These are phyloP conservation scores for Norana najaformis DNA, from an alignment of 2,888 invertebrate species.

Conservation along the genomic window DNA sequence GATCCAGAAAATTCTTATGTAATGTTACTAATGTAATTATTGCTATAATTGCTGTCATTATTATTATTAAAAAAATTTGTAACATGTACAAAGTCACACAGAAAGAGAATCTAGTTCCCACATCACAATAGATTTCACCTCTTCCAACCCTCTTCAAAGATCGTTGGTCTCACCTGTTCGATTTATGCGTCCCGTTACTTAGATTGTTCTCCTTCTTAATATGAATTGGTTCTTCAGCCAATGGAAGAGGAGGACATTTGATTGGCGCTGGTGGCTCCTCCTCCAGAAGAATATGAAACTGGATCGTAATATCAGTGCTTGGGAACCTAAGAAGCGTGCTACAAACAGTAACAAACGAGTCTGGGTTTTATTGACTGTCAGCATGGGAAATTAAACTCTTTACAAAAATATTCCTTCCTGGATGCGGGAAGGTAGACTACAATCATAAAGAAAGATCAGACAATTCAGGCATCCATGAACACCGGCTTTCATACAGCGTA, in stretches of 20 bases:
- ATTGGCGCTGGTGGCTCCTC: slow-evolving; percentile 51
- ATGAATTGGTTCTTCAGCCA: neutral
- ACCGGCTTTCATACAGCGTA: neutral
- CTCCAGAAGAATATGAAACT: slow-evolving; percentile 88
- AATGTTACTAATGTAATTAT: too few relatives aligned
- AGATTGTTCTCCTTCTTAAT: neutral
- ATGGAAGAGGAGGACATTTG: slow-evolving; percentile 15
- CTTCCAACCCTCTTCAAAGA: neutral
- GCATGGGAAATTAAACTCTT: neutral
- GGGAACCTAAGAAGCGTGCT: slow-evolving; percentile 78
- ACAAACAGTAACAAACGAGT: neutral
- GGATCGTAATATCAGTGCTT: slow-evolving; percentile 90
- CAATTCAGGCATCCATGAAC: neutral
- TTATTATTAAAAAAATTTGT: neutral
- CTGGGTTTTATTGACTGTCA: neutral
- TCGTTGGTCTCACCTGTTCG: neutral
- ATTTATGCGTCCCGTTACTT: neutral
- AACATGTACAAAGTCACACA: neutral
- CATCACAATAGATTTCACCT: neutral
- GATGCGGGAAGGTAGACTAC: neutral
- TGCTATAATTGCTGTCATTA: too few relatives aligned
- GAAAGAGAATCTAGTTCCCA: neutral
- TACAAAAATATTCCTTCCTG: neutral
- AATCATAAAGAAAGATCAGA: neutral
- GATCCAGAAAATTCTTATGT: neutral